These are phyloP conservation scores for Hypanus sabinus DNA, from an alignment of 2,113 vertebrate genomes.

Conservation along the genomic window DNA sequence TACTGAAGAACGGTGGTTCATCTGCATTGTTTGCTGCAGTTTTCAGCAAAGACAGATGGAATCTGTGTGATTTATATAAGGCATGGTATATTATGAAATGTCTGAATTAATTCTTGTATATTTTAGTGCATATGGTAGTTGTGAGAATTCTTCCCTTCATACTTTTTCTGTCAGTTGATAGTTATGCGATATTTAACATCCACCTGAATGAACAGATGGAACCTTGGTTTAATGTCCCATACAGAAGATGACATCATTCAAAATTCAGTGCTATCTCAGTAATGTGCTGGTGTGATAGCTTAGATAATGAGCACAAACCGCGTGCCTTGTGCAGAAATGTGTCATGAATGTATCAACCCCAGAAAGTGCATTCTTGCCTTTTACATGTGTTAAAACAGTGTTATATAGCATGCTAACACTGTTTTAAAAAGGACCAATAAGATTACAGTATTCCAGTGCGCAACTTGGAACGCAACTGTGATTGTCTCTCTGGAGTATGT, in stretches of 20 bases:
- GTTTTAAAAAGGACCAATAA: too few relatives aligned
- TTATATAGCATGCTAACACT: too few relatives aligned
- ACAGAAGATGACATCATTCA: not conserved
- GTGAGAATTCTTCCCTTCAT: not conserved
- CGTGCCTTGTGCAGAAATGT: too few relatives aligned
- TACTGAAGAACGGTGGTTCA: not conserved
- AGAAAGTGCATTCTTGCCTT: too few relatives aligned
- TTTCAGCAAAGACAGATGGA: not conserved
- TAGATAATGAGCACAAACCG: not conserved
- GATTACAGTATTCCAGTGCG: too few relatives aligned
- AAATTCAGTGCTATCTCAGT: not conserved
- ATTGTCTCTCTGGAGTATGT: too few relatives aligned
- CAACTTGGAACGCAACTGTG: too few relatives aligned
- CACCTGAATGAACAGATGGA: not conserved
- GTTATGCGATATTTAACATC: not conserved
- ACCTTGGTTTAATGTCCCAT: not conserved
- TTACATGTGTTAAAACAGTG: too few relatives aligned
- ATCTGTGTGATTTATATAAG: not conserved
- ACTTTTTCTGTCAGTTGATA: not conserved
- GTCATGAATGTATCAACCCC: too few relatives aligned
- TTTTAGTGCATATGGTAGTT: not conserved
- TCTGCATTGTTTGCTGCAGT: not conserved
- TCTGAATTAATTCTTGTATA: constrained; percentile 6
- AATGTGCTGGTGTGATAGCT: not conserved
- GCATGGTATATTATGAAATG: not conserved